Conservation (phyloP, 2,888 invertebrate genomes). For the Rugalucina vietnamica region DNA sequence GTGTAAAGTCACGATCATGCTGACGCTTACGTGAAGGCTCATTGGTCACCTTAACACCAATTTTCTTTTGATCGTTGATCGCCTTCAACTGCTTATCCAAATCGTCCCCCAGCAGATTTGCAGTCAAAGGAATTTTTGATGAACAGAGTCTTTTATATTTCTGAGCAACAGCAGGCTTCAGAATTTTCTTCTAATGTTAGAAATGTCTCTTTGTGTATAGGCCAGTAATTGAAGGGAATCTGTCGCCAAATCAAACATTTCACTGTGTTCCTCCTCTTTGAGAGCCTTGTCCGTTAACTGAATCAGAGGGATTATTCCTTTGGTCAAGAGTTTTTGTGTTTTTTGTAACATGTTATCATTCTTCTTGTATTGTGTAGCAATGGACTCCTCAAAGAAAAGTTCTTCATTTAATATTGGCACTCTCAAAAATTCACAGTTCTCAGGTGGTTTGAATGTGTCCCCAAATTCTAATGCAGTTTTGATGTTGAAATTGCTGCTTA, state of each 20-base stretch:
- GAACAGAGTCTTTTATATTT: slow-evolving; percentile 18
- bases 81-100: slow-evolving; percentile 12
- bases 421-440: neutral
- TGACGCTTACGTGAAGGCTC: too few species aligned
- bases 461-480: too few species aligned
- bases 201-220: slow-evolving; percentile 21
- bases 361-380: neutral
- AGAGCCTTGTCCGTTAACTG: neutral
- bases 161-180: slow-evolving; percentile 9
- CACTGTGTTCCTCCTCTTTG: neutral
- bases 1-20: too few species aligned
- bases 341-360: neutral
- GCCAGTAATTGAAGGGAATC: slow-evolving; percentile 14
- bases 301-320: slow-evolving; percentile 8
- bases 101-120: slow-evolving; percentile 19
- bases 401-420: neutral
- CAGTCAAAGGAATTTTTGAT: neutral
- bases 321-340: neutral
- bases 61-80: slow-evolving; percentile 14
- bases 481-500: too few species aligned
- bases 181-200: neutral
- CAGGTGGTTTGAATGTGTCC: neutral
- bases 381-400: neutral
- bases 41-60: slow-evolving; percentile 5
- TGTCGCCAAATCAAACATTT: neutral